Evolutionary conservation across 1,140 invertebrate species (phyloP), one percentile per base, ranked within the genome.

Genomic region (Dendrolimus punctatus): DNA sequence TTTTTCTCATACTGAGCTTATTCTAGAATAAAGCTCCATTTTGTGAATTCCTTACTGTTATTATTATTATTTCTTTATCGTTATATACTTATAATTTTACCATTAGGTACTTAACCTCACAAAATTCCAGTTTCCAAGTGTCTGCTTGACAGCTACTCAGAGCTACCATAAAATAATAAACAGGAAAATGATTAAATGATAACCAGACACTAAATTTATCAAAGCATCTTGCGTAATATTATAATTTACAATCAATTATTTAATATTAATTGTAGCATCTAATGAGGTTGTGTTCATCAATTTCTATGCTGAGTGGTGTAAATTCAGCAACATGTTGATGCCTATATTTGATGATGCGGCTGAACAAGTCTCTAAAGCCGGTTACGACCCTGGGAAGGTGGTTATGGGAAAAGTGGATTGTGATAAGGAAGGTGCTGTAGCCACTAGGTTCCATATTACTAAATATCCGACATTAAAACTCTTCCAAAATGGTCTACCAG

Each of bases 401-500:
- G 93, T 98, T 6, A 94, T 99, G 89, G 98, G 93, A 42, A 98
- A 98, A 91, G 96, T 99, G 5, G 97, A 99, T 81, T 99, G 98
- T 90, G 98, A 99, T 83, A 90, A 89, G 71, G 95, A 99, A 89
- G 92, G 90, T 68, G 87, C 90, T 49, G 89, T 99, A 49, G 95
- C 97, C 6, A 92, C 92, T 6, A 91, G 95, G 64, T 99, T 98
- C 87, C 96, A 99, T 70, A 98, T 99, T 46, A 95, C 92, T 8
- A 99, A 99, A 89, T 99, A 99, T 88, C 99, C 99, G 36, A 99
- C 99, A 8, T 84, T 99, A 40, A 99, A 99, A 88, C 85, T 99
- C 10, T 95, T 99, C 71, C 91, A 96, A 39, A 98, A 98, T 91
- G 98, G 98, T 1, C 91, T 97, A 70, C 91, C 96, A 6, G 91